Evolutionary conservation across 2,888 invertebrate species (phyloP), one percentile per base, ranked within the genome.

Genomic region (Gonocerus acuteangulatus): DNA sequence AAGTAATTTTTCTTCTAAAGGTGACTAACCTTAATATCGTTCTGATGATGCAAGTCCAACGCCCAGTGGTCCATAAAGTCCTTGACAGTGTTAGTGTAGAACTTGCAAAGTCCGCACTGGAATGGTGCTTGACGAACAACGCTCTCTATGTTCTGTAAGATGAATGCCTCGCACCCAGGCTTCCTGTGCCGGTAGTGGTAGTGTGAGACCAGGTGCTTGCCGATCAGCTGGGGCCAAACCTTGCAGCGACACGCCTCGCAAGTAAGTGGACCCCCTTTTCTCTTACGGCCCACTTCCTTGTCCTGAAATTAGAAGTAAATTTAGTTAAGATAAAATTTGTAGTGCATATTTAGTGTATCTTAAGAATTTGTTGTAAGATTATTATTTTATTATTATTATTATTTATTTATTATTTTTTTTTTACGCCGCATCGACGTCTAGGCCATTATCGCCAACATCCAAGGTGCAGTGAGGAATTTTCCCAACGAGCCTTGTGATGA

Each of bases 181-280:
- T 77, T 76, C 54, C 82, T 81, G 64, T 86, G 86, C 63, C 87
- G 80, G 69, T 86, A 87, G 73, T 93, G 92, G 72, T 86, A 89
- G 72, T 87, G 87, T 1, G 90, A 90, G 69, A 92, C 85, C 63
- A 94, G 78, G 75, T 90, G 90, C 71, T 90, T 89, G 39, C 90
- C 89, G 76, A 89, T 84, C 66, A 85, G 75, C 69, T 82, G 80
- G 4, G 79, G 78, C 62, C 80, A 79, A 44, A 89, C 84, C 65
- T 82, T 80, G 27, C 84, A 82, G 61, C 81, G 81, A 70, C 90
- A 90, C 48, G 86, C 84, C 54, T 82, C 80, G 71, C 90, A 89
- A 67, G 80, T 79, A 1, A 84, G 48, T 2, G 62, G 36, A 18
- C 62, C 60, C 19, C 62, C 58, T 18, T 48, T 51, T n/a, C 36